phyloP scores from a whole-genome alignment of 2,113 vertebrate species.

The Esox niger region DNA sequence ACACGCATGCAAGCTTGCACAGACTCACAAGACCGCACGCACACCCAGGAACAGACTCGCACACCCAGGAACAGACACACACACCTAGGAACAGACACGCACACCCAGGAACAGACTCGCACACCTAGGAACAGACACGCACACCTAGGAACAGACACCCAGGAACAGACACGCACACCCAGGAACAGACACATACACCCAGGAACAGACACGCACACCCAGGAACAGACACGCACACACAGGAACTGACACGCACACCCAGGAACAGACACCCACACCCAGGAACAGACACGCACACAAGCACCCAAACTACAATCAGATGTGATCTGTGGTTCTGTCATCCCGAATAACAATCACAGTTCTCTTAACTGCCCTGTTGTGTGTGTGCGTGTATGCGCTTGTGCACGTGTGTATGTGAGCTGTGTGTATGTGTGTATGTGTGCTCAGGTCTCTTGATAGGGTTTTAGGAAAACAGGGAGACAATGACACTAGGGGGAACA shows the following conservation, averaged over 20 bases:
- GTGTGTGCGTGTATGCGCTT: conserved; percentile 10
- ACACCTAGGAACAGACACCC: too few relatives aligned
- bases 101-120: not conserved
- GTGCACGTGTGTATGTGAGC: conserved; percentile 14
- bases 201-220: conserved; percentile 5
- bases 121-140: not conserved
- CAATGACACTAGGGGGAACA: conserved; percentile 57
- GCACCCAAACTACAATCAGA: not conserved
- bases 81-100: not conserved
- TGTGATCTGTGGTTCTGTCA: not conserved
- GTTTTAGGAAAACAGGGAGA: conserved; percentile 21
- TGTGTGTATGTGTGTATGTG: conserved; percentile 50
- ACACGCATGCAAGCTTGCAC: conserved; percentile 9
- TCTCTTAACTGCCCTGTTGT: conserved; percentile 21
- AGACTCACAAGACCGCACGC: conserved; percentile 1
- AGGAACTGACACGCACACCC: conserved; percentile 5
- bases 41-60: not conserved
- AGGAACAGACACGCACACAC: not conserved
- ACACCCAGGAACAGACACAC: conserved; percentile 3
- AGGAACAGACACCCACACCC: not conserved
- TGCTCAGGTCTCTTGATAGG: conserved; percentile 38
- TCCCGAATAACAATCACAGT: not conserved
- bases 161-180: conserved; percentile 5
- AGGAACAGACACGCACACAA: not conserved
- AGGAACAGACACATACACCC: not conserved